These are phyloP conservation scores for Anguilla marmorata DNA, from an alignment of 2,797 vertebrate species.

Conservation along the genomic window DNA sequence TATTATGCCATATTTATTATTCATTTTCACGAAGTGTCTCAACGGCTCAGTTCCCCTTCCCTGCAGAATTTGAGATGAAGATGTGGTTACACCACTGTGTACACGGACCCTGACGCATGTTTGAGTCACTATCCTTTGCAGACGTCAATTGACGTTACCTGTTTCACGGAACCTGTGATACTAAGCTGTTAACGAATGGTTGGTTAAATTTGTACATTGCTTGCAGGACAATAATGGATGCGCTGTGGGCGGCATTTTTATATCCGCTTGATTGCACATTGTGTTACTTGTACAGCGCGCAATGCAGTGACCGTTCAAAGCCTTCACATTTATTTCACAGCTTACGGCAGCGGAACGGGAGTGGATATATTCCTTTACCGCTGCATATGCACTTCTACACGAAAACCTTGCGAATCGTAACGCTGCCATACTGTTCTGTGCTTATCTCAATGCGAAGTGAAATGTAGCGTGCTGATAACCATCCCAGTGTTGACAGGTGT, in stretches of 20 bases:
- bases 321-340: background rate
- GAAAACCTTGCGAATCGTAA: background rate
- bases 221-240: background rate
- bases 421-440: background rate
- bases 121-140: background rate
- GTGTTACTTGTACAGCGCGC: background rate
- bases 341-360: background rate
- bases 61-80: background rate
- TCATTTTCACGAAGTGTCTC: background rate
- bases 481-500: background rate
- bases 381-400: background rate
- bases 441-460: background rate
- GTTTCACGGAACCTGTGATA: background rate
- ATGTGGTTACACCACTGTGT: background rate
- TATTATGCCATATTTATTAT: background rate
- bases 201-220: no score
- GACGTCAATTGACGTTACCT: constrained; percentile 1
- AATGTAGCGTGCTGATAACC: background rate
- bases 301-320: background rate
- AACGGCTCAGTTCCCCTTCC: background rate
- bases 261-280: background rate
- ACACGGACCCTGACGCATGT: background rate
- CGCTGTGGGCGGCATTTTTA: background rate
- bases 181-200: background rate
- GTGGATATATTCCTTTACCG: background rate